Base-by-base conservation (phyloP, 2,888 invertebrate genomes). In the Nowickia ferox region DNA sequence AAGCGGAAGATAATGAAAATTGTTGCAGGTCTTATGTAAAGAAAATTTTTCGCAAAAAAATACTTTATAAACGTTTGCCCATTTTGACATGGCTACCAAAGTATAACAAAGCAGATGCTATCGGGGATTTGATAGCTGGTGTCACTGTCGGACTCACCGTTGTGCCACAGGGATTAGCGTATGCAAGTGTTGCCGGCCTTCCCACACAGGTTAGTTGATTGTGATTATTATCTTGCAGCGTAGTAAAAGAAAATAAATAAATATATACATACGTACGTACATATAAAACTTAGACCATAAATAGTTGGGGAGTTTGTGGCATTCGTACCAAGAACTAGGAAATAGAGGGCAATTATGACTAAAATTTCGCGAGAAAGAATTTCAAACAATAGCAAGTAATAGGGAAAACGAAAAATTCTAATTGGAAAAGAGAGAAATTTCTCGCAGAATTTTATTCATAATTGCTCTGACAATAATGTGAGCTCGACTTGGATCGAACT, bases 81-180 rank as follows among this genome's bases (percentile, higher is more conserved):
- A 94, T 97, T 63, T 91, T 96, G 17, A 93, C 92, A 72, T 98
- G 98, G 98, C 91, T 97, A 88, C 97, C 97, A 13, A 94, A 93
- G 86, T 98, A 98, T 93, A 95, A 94, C 88, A 90, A 93, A 3
- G 94, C 94, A 74, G 95, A 96, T 93, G 96, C 97, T 11, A 93
- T 97, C 75, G 97, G 97, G 11, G 98, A 98, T 93, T 92, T 97
- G 51, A 96, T 98, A 87, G 98, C 98, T n/a, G 98, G 98, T 75
- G 93, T 98, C 74, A 98, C 98, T 0, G 98, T 98, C 22, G 98
- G 98, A 1, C 88, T 93, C 1, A 93, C 92, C 2, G 92, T 93
- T 0, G 92, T 93, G 71, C 98, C 98, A 19, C 98, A 98, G 93
- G 96, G 96, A 22, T 93, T 97, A 87, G 97, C 97, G 10, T 97